phyloP scores from a whole-genome alignment of 2,888 invertebrate species.

The Lepidonotus clava region DNA sequence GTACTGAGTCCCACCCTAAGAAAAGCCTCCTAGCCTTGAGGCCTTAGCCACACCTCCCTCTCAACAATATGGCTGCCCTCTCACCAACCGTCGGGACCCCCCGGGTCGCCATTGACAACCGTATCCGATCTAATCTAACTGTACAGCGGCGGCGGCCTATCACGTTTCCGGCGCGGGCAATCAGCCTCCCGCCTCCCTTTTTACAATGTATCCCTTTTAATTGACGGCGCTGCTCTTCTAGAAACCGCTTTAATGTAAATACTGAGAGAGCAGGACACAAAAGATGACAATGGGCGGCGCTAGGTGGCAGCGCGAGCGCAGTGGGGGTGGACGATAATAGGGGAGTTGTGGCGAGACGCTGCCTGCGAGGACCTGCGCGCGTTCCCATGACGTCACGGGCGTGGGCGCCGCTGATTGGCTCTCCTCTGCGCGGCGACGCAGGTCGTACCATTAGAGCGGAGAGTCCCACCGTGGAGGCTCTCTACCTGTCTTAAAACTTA shows the following conservation, averaged over 20 bases:
- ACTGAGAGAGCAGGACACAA: slow-evolving; percentile 13
- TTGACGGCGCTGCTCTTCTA: slow-evolving; percentile 11
- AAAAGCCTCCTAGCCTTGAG: no score
- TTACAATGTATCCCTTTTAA: slow-evolving; percentile 45
- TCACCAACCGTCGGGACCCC: slow-evolving; percentile 35
- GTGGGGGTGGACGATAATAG: slow-evolving; percentile 38
- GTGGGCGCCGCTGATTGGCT: slow-evolving; percentile 12
- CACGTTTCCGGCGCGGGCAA: slow-evolving; percentile 24
- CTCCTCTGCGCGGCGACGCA: slow-evolving; percentile 8
- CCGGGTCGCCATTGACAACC: slow-evolving; percentile 29
- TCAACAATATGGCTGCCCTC: slow-evolving; percentile 18
- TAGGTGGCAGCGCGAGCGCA: slow-evolving; percentile 36
- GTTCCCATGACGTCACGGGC: slow-evolving; percentile 35
- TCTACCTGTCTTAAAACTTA: neutral
- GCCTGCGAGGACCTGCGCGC: neutral
- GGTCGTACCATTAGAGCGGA: slow-evolving; percentile 29
- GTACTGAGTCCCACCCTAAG: no score
- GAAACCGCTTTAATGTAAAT: slow-evolving; percentile 42
- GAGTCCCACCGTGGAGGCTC: neutral
- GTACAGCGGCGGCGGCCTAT: neutral
- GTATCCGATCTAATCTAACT: slow-evolving; percentile 27
- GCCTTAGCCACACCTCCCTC: neutral
- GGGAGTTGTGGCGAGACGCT: neutral
- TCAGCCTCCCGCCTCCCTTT: slow-evolving; percentile 26
- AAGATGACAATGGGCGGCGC: slow-evolving; percentile 3